phyloP scores from a whole-genome alignment of 1,140 invertebrate genomes.

The Drosophila chauvacae region DNA sequence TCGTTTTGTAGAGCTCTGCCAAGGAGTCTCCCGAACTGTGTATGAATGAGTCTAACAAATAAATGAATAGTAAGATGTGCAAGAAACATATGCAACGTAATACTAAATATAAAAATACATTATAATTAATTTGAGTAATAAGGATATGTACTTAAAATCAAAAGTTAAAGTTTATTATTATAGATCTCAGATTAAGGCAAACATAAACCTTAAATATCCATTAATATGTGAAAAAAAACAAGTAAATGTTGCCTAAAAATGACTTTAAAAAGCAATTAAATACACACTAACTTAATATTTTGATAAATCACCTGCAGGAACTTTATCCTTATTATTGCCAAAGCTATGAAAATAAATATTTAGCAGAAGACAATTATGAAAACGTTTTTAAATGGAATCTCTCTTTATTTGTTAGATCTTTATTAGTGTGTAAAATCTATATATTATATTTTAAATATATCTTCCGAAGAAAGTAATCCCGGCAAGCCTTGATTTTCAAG shows the following conservation, averaged over 20 bases:
- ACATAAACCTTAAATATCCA: not conserved
- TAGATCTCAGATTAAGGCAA: not conserved
- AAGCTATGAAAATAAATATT: not conserved
- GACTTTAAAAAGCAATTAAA: too few relatives aligned
- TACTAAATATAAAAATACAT: too few relatives aligned
- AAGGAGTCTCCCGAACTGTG: not conserved
- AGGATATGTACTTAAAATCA: not conserved
- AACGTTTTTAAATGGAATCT: not conserved
- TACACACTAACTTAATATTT: not conserved
- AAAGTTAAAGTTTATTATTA: too few relatives aligned
- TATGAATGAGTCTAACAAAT: not conserved
- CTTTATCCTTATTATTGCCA: not conserved
- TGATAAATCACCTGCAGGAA: not conserved
- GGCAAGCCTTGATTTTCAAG: not conserved
- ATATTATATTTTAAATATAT: too few relatives aligned
- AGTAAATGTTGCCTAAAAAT: not conserved
- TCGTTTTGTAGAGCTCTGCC: constrained; percentile 5
- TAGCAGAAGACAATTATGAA: not conserved
- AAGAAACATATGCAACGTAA: not conserved
- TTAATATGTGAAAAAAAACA: not conserved
- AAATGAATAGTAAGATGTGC: not conserved
- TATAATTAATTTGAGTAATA: not conserved
- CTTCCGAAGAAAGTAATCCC: too few relatives aligned
- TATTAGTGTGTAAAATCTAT: not conserved
- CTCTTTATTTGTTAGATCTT: not conserved